Conservation (phyloP, 2,797 vertebrate species). For the Rhinogobio ventralis region DNA sequence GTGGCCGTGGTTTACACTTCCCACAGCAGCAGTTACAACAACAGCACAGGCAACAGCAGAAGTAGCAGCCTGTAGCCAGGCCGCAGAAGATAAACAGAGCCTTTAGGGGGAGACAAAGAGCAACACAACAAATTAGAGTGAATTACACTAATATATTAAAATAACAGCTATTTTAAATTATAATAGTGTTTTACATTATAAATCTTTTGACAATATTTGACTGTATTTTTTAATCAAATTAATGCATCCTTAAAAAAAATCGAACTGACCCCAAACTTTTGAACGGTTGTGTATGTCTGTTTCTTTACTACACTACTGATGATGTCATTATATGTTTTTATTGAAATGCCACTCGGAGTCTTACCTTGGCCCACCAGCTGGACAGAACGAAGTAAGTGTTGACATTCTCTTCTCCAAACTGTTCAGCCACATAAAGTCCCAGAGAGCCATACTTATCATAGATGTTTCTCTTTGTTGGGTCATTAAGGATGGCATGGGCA, state of each 20-base stretch:
- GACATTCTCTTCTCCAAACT: conserved; percentile 99
- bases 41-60: conserved; percentile 99
- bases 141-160: neutral
- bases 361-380: conserved; percentile 99
- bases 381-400: conserved; percentile 99
- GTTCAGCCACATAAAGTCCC: conserved; percentile 97
- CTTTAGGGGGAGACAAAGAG: conserved; percentile 71
- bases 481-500: conserved; percentile 93
- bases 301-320: neutral
- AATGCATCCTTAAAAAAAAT: neutral
- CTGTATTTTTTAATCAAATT: neutral
- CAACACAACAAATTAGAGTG: neutral
- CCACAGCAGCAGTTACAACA: conserved; percentile 99
- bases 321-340: neutral
- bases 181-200: neutral
- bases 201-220: neutral
- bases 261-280: neutral
- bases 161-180: neutral
- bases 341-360: neutral
- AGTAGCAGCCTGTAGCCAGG: conserved; percentile 96
- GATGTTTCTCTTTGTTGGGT: conserved; percentile 96
- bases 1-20: conserved; percentile 95
- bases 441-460: conserved; percentile 98
- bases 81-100: conserved; percentile 95
- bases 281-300: neutral